Evolutionary conservation across 1,140 invertebrate genomes (phyloP).

Genomic region (Scaptomyza graminum): DNA sequence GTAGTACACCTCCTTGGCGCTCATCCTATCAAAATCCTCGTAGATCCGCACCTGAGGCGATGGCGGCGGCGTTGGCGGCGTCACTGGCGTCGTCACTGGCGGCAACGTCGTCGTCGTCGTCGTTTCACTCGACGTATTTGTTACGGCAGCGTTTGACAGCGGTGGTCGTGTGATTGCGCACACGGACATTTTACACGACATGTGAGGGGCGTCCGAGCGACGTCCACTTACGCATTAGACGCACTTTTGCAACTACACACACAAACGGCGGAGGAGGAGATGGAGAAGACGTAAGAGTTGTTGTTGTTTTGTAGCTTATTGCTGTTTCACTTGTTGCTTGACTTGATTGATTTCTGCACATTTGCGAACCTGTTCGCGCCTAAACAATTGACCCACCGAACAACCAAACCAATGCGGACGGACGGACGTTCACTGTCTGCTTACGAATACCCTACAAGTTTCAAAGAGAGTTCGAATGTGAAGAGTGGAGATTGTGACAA

Average conservation of each 20-base stretch:
- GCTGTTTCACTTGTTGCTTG: slow-evolving; percentile 12
- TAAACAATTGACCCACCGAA: slow-evolving; percentile 10
- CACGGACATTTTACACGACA: slow-evolving; percentile 77
- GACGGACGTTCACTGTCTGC: too few relatives aligned
- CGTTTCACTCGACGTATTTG: slow-evolving; percentile 6
- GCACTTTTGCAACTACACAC: slow-evolving; percentile 5
- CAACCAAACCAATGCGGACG: too few relatives aligned
- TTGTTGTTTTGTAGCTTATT: too few relatives aligned
- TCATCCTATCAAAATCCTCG: slow-evolving; percentile 84
- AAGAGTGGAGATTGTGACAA: too few relatives aligned
- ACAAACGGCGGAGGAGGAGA: background rate
- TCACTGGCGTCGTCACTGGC: slow-evolving; percentile 8
- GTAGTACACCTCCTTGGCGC: slow-evolving; percentile 83
- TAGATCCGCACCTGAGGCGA: slow-evolving; percentile 81
- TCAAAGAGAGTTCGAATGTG: too few relatives aligned
- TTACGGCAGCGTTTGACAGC: slow-evolving; percentile 21
- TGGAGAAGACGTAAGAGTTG: background rate
- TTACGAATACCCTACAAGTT: too few relatives aligned
- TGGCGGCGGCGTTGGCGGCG: slow-evolving; percentile 62
- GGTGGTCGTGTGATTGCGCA: slow-evolving; percentile 63
- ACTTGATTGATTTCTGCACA: slow-evolving; percentile 53
- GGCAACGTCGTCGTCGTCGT: too few relatives aligned
- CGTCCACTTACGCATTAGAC: slow-evolving; percentile 41
- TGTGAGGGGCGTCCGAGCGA: slow-evolving; percentile 29
- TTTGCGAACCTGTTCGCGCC: slow-evolving; percentile 71